phyloP scores from a whole-genome alignment of 2,797 vertebrate genomes.

The Synanceia verrucosa region DNA sequence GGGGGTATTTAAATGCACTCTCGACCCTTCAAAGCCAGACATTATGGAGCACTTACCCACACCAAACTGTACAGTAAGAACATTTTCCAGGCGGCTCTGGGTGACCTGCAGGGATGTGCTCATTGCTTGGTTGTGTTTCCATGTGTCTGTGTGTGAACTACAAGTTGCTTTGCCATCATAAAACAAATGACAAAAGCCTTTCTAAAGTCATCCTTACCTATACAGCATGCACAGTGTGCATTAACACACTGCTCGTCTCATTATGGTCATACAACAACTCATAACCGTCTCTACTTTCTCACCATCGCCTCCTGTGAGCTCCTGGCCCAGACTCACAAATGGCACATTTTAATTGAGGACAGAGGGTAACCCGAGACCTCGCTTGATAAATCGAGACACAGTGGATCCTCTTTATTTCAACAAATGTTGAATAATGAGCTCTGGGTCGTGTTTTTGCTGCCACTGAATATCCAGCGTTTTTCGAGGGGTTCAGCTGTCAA shows the following conservation, averaged over 20 bases:
- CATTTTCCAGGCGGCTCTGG: constrained; percentile 52
- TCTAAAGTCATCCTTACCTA: background rate
- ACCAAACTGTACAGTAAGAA: constrained; percentile 51
- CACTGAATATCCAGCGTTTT: constrained; percentile 25
- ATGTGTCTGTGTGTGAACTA: constrained; percentile 4
- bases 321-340: constrained; percentile 18
- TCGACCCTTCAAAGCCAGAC: constrained; percentile 65
- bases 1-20: constrained; percentile 49
- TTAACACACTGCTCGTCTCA: background rate
- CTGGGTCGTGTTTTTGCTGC: constrained; percentile 30
- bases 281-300: background rate
- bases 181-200: background rate
- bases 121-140: constrained; percentile 7
- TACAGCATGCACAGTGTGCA: background rate
- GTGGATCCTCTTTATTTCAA: constrained; percentile 25
- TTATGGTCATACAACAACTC: constrained; percentile 13
- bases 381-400: constrained; percentile 26
- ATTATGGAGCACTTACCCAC: constrained; percentile 68
- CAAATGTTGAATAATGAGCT: constrained; percentile 55
- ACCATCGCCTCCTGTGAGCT: background rate
- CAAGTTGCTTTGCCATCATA: background rate
- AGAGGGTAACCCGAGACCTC: background rate
- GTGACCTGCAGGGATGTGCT: constrained; percentile 35
- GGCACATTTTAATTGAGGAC: constrained; percentile 52
- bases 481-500: constrained; percentile 6